Percentiles rank a stretch among this genome's conserved stretches.
Conservation (phyloP, 2,113 vertebrate genomes). For the Vicugna pacos region DNA sequence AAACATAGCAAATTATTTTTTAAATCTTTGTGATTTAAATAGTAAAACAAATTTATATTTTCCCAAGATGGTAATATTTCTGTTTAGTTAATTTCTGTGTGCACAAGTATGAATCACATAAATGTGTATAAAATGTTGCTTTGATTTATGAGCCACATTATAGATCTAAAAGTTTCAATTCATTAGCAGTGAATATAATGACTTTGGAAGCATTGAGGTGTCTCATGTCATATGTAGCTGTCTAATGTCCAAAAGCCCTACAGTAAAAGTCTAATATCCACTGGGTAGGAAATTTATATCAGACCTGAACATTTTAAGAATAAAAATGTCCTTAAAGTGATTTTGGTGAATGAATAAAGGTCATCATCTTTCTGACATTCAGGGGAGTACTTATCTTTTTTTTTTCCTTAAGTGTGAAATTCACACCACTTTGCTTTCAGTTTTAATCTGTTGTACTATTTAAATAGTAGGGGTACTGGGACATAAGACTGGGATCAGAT, state of each 20-base stretch:
- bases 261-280: not conserved
- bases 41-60: slow-evolving; percentile 1
- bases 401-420: not conserved
- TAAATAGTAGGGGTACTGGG: not conserved
- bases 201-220: slow-evolving; percentile 68
- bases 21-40: not conserved
- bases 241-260: not conserved
- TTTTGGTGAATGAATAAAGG: slow-evolving; percentile 35
- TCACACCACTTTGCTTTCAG: not conserved
- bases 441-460: slow-evolving; percentile 9
- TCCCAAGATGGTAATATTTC: slow-evolving; percentile 2
- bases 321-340: not conserved
- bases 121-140: slow-evolving; percentile 55
- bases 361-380: not conserved
- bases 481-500: not conserved
- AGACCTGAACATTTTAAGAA: not conserved
- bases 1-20: slow-evolving; percentile 3
- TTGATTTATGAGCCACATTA: slow-evolving; percentile 58
- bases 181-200: slow-evolving; percentile 68
- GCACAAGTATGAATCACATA: not conserved
- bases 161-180: slow-evolving; percentile 56
- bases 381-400: not conserved
- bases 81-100: slow-evolving; percentile 48
- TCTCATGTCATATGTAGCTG: slow-evolving; percentile 13
- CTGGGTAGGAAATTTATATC: not conserved